Conservation (phyloP, 2,888 invertebrate species). For the Dimorphilus gyrociliatus region DNA sequence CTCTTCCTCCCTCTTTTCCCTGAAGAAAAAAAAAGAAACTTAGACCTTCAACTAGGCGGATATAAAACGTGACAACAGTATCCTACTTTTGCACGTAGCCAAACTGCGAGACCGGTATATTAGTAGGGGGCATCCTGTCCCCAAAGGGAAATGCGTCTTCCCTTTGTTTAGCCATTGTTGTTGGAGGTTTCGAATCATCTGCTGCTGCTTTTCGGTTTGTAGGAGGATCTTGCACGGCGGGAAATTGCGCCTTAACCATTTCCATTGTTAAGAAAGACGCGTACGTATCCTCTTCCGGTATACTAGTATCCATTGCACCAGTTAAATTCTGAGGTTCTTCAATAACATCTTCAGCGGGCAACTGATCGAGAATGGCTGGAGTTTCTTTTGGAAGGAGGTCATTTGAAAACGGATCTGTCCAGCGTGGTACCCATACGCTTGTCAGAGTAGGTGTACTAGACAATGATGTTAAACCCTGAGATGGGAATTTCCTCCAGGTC, state of each 20-base stretch:
- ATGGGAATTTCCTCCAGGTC: slow-evolving; percentile 37
- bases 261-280: slow-evolving; percentile 32
- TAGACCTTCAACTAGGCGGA: no score
- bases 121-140: slow-evolving; percentile 25
- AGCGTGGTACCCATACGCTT: slow-evolving; percentile 34
- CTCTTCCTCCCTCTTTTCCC: slow-evolving; percentile 30
- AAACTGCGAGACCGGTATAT: slow-evolving; percentile 22
- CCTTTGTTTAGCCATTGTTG: no score
- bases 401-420: slow-evolving; percentile 27
- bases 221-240: slow-evolving; percentile 10
- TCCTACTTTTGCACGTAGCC: slow-evolving; percentile 28
- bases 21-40: slow-evolving; percentile 11
- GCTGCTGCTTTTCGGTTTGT: slow-evolving; percentile 1
- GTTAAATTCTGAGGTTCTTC: no score
- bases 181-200: no score
- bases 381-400: slow-evolving; percentile 23
- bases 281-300: slow-evolving; percentile 23
- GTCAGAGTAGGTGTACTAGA: slow-evolving; percentile 30
- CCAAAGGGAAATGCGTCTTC: slow-evolving; percentile 31
- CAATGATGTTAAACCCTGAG: slow-evolving; percentile 30
- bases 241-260: slow-evolving; percentile 31
- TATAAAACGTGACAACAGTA: not conserved
- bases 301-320: slow-evolving; percentile 1
- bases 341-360: not conserved
- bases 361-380: slow-evolving; percentile 18